These are phyloP conservation scores for Mamestra configurata DNA, from an alignment of 1,140 invertebrate genomes.

Conservation along the genomic window DNA sequence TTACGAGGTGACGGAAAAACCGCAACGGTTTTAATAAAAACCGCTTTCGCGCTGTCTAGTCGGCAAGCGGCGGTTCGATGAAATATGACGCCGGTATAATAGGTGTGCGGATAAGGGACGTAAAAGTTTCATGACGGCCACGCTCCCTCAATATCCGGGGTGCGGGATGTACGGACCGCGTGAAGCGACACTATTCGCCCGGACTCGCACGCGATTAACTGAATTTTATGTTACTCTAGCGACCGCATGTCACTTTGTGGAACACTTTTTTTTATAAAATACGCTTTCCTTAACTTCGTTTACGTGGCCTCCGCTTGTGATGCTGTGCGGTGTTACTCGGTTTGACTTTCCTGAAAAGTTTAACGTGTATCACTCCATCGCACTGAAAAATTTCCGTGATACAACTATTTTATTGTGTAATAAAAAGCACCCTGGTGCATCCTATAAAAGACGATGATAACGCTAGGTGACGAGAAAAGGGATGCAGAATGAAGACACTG, in stretches of 20 bases:
- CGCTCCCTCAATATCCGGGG: conserved; percentile 56
- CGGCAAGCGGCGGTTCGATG: conserved; percentile 49
- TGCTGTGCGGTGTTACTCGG: background rate
- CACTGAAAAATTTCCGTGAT: no score
- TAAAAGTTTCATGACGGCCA: conserved; percentile 60
- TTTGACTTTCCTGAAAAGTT: background rate
- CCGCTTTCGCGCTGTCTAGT: conserved; percentile 45
- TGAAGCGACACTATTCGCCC: conserved; percentile 16
- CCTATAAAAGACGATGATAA: no score
- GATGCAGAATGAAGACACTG: no score
- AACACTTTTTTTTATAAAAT: conserved; percentile 25
- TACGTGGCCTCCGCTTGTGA: background rate
- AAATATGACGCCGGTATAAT: conserved; percentile 61
- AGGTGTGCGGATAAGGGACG: conserved; percentile 59
- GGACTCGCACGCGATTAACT: conserved; percentile 49
- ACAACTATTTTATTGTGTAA: no score
- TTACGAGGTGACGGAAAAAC: conserved; percentile 59
- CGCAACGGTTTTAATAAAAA: conserved; percentile 59
- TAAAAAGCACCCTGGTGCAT: no score
- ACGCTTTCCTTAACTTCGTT: conserved; percentile 25
- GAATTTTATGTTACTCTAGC: conserved; percentile 49
- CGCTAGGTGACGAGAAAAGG: no score
- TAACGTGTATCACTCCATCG: background rate
- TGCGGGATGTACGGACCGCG: conserved; percentile 20
- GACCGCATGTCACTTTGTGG: background rate